Base-by-base conservation (phyloP, 2,113 vertebrate species). In the Agapornis roseicollis region DNA sequence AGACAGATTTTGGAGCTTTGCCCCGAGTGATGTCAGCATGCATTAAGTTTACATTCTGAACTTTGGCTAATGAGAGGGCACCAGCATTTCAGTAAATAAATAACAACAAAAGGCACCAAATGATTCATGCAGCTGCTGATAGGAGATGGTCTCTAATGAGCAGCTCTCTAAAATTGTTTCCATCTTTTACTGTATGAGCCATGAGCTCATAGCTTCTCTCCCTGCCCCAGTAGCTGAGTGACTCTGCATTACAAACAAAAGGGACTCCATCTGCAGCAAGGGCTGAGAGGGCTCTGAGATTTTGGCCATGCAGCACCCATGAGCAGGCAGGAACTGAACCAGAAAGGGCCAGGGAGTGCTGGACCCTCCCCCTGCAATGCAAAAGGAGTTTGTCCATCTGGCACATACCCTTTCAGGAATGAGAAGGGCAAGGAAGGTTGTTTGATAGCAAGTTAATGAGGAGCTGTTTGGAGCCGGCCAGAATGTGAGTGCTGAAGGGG, bases 401-500 rank as follows among this genome's bases (percentile, higher is more conserved):
- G 50, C 24, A 83, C 53, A 83, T 12, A 46, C 58, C n/a, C 58
- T 88, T 15, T 5, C 66, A 47, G 37, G 85, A 78, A 55, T 13
- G 52, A 39, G 68, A 71, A 78, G 50, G 60, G 33, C 3, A 5
- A 85, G 76, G 77, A 47, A 82, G 17, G 29, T 14, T 79, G 50
- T 28, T 76, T 61, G 87, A 92, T 39, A 65, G 83, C 11, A 72
- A 84, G 65, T 84, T 97, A 93, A 90, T 81, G 86, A 94, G 92
- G 70, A 85, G 31, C 17, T 94, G 72, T 79, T 90, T 92, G 93
- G 80, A 90, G 80, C 77, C 3, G 18, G 77, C 7, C 76, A 87
- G 69, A 73, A 46, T 53, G 73, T 42, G 65, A 79, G 76, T 58
- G 90, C 66, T 84, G 90, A 96, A 84, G 70, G 94, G 91, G 69